Conservation (phyloP, 2,888 invertebrate species). For the Drosophila anomelani region DNA sequence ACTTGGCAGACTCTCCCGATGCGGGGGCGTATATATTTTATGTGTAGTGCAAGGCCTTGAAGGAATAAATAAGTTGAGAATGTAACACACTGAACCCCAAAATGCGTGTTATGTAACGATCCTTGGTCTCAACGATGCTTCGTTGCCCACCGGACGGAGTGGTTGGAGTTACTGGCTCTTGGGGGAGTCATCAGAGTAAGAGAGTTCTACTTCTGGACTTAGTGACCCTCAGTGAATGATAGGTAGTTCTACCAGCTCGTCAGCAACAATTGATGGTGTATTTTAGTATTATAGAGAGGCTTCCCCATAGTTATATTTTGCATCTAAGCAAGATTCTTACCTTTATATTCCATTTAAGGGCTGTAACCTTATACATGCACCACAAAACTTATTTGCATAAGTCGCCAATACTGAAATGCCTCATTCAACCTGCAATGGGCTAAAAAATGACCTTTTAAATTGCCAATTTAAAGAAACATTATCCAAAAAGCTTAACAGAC, state of each 20-base stretch:
- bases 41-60: constrained; percentile 64
- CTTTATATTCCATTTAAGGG: not conserved
- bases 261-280: not conserved
- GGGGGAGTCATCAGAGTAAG: not conserved
- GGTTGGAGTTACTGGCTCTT: not conserved
- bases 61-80: constrained; percentile 64
- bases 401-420: no score
- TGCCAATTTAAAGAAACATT: not conserved
- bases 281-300: not conserved
- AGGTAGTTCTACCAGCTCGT: not conserved
- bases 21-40: constrained; percentile 51
- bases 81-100: constrained; percentile 41
- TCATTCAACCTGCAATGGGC: not conserved
- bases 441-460: not conserved
- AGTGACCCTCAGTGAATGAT: not conserved
- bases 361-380: not conserved
- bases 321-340: not conserved
- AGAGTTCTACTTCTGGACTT: not conserved
- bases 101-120: constrained; percentile 61
- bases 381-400: not conserved
- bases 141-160: not conserved
- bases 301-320: not conserved
- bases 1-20: not conserved
- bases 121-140: not conserved
- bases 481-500: not conserved